phyloP scores from a whole-genome alignment of 2,113 vertebrate genomes.

The Oncorhynchus nerka region DNA sequence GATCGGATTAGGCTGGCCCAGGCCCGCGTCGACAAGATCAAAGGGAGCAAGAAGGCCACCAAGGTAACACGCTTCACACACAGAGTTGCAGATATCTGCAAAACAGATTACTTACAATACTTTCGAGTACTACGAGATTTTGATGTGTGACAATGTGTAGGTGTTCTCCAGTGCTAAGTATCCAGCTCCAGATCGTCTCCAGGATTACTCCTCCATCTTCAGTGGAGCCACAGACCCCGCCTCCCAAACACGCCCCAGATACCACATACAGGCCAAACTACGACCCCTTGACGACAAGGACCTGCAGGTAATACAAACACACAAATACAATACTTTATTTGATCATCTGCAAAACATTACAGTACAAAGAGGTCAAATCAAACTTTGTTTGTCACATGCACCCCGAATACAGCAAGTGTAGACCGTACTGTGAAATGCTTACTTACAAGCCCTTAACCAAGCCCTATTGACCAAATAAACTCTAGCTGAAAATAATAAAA shows the following conservation, averaged over 20 bases:
- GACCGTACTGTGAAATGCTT: too few relatives aligned
- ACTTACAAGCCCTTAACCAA: too few relatives aligned
- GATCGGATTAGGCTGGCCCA: conserved; percentile 88
- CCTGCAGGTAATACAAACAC: conserved; percentile 77
- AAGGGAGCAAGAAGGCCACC: conserved; percentile 97
- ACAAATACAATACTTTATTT: too few relatives aligned
- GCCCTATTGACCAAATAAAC: too few relatives aligned
- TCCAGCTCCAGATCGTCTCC: conserved; percentile 88
- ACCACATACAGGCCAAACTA: conserved; percentile 90
- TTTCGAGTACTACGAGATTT: too few relatives aligned
- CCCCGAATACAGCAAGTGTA: too few relatives aligned
- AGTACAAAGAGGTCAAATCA: too few relatives aligned
- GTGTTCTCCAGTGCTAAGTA: conserved; percentile 98
- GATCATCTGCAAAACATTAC: too few relatives aligned
- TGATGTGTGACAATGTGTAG: conserved; percentile 57
- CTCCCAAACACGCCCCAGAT: conserved; percentile 76
- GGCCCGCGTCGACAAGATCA: conserved; percentile 92
- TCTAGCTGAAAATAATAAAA: too few relatives aligned
- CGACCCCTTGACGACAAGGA: conserved; percentile 87
- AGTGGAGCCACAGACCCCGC: conserved; percentile 80
- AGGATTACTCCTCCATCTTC: conserved; percentile 90
- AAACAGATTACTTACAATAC: too few relatives aligned
- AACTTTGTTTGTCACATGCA: too few relatives aligned
- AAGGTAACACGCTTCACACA: conserved; percentile 76
- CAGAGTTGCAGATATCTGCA: too few relatives aligned